Base-by-base conservation (phyloP, 1,140 invertebrate species). In the Tetragonula clypearis region DNA sequence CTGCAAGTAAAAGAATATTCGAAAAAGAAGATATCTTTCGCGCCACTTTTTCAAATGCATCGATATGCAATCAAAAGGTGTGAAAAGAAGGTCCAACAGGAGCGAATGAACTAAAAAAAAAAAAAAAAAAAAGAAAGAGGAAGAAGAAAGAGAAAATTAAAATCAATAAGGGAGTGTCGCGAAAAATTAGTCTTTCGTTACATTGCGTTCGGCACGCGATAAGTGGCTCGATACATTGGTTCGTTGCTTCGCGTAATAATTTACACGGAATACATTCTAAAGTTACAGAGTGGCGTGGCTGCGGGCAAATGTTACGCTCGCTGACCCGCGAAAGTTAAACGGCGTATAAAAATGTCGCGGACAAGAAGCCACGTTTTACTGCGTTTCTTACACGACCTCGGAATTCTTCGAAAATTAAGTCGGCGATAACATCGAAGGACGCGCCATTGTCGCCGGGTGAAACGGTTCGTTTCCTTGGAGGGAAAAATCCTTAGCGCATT, bases 231-330 rank as follows among this genome's bases (percentile, higher is more conserved):
- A n/a, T 49, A 55, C n/a, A 79, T 56, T 30, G 65, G 77, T 49
- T 53, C 30, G 76, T 12, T 66, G 41, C 11, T 21, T 69, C 41
- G 77, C 49, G 56, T 60, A 73, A 81, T 60, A 81, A 81, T 81
- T 81, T 56, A 41, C 71, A 62, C 65, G 21, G 58, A 35, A 53
- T 82, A 49, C 41, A 75, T 65, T 62, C 35, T 35, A 19, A 49
- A 60, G 79, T 68, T 35, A 68, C 30, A 68, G 30, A 30, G 62
- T 8, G 23, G 21, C 49, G 9, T 58, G 23, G 15, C 21, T 15
- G 78, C 35, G 55, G 35, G n/a, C 35, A 81, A 73, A 53, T 62
- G 56, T 81, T 73, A 72, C 41, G 53, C 55, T 79, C 53, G 66
- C 8, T 30, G 41, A 55, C 53, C 3, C 66, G 68, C 11, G 30